Conservation (phyloP, 2,888 invertebrate genomes). For the Aspidiotus destructor region DNA sequence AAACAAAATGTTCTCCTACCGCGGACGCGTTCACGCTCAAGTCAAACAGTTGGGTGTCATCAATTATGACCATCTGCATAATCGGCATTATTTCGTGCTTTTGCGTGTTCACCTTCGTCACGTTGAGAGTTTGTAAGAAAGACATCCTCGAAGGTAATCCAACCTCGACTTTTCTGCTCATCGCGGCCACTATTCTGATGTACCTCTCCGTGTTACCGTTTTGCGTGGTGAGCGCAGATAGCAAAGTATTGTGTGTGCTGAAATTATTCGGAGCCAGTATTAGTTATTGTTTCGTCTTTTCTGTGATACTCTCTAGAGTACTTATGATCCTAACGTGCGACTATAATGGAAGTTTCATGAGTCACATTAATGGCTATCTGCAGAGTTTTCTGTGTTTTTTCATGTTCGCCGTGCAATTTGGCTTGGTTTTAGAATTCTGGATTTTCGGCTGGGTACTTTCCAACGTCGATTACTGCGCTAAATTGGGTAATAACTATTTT, state of each 20-base stretch:
- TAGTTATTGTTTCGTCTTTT: constrained; percentile 54
- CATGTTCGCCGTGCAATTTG: constrained; percentile 44
- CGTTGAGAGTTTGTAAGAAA: constrained; percentile 53
- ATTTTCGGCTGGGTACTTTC: constrained; percentile 44
- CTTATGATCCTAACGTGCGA: constrained; percentile 57
- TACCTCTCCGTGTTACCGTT: constrained; percentile 44
- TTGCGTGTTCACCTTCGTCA: constrained; percentile 55
- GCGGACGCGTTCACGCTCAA: constrained; percentile 21
- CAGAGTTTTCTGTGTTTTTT: constrained; percentile 52
- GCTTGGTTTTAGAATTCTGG: constrained; percentile 41
- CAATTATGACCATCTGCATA: constrained; percentile 54
- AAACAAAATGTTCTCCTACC: not conserved
- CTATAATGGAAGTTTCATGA: constrained; percentile 55
- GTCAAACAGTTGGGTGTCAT: constrained; percentile 32
- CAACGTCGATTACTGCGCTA: constrained; percentile 45
- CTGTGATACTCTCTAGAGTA: constrained; percentile 53
- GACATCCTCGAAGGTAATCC: constrained; percentile 62
- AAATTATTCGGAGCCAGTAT: constrained; percentile 47
- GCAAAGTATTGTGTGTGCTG: constrained; percentile 23
- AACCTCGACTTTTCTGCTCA: constrained; percentile 43
- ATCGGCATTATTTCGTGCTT: constrained; percentile 56
- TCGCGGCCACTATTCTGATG: constrained; percentile 43
- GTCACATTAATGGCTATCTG: constrained; percentile 60
- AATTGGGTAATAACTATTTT: constrained; percentile 46
- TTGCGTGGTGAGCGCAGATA: constrained; percentile 37